Conservation (phyloP, 2,797 vertebrate genomes). For the Graptemys geographica region DNA sequence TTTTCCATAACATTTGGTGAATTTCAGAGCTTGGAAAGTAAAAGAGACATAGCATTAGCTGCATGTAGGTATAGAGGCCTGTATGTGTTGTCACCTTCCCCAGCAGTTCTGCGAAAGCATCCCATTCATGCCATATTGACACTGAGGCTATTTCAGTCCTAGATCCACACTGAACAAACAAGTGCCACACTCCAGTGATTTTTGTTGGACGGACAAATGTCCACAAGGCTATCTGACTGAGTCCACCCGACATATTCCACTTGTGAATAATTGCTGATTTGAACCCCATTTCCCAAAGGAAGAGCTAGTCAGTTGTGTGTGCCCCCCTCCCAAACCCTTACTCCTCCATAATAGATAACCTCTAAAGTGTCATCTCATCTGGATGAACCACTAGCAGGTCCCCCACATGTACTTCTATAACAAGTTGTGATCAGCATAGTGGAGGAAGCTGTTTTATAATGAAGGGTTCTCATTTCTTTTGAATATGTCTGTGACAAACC, state of each 20-base stretch:
- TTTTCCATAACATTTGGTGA: neutral
- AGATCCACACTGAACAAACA: rapidly evolving
- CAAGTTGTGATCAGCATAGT: rapidly evolving
- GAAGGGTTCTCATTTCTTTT: neutral
- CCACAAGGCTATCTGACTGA: rapidly evolving
- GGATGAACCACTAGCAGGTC: neutral
- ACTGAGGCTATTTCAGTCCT: rapidly evolving
- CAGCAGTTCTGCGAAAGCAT: neutral
- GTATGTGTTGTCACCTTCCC: neutral
- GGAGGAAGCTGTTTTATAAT: rapidly evolving
- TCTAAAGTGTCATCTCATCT: neutral
- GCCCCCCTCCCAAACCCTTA: neutral
- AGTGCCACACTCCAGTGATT: rapidly evolving
- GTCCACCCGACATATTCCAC: neutral
- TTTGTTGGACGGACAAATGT: rapidly evolving
- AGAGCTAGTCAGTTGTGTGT: neutral
- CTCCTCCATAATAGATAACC: neutral
- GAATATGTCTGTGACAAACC: neutral
- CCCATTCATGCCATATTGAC: rapidly evolving
- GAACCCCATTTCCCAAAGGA: neutral
- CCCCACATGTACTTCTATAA: rapidly evolving
- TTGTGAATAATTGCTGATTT: neutral
- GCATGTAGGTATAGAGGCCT: neutral
- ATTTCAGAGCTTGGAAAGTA: neutral
- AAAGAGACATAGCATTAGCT: neutral